Percentiles rank a stretch among this genome's conserved stretches.
phyloP scores from a whole-genome alignment of 2,797 vertebrate genomes.

The Liasis olivaceus region DNA sequence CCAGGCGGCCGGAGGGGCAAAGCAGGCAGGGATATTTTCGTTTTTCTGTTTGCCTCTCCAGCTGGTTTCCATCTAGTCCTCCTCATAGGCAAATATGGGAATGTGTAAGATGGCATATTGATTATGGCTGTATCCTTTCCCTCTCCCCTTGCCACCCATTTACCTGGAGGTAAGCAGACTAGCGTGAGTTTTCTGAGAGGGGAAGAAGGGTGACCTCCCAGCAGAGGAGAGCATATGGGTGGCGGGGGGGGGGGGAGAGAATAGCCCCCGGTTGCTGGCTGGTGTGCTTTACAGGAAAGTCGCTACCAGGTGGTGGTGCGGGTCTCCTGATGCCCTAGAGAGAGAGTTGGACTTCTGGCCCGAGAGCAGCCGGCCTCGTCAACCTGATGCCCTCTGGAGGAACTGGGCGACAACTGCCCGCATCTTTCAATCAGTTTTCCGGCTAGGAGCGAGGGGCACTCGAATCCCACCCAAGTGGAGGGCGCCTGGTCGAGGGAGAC shows the following conservation, averaged over 20 bases:
- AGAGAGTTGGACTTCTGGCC: background rate
- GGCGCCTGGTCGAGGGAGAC: background rate
- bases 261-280: background rate
- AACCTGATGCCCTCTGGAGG: background rate
- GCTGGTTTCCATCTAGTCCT: conserved; percentile 35
- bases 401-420: background rate
- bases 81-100: background rate
- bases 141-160: background rate
- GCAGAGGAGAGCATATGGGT: background rate
- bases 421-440: background rate
- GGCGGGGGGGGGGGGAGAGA: background rate
- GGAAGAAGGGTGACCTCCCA: background rate
- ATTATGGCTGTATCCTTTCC: background rate
- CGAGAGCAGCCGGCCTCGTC: background rate
- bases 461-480: background rate
- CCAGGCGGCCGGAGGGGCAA: conserved; percentile 16
- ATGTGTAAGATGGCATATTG: background rate
- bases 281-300: background rate
- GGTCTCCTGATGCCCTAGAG: background rate
- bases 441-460: background rate
- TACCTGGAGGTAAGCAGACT: background rate
- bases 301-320: background rate
- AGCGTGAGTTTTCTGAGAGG: background rate
- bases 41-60: conserved; percentile 15
- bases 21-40: conserved; percentile 34